These are phyloP conservation scores for Acanthacorydalis orientalis DNA, from an alignment of 2,888 invertebrate species.

Conservation along the genomic window DNA sequence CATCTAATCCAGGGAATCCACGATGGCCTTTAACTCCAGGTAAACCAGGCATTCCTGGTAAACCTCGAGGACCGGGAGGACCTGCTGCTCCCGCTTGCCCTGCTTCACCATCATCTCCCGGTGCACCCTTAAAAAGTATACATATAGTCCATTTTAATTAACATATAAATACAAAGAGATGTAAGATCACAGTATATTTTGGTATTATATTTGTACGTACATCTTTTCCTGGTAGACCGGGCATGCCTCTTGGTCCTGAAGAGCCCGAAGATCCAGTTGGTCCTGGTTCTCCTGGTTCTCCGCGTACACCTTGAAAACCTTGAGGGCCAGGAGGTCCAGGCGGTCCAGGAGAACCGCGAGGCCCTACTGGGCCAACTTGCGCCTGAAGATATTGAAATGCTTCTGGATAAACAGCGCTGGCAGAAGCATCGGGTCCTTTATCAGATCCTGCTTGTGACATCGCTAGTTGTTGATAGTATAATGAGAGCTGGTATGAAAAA, in stretches of 20 bases:
- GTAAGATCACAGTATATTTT: too few relatives aligned
- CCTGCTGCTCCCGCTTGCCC: slow-evolving; percentile 57
- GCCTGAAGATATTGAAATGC: slow-evolving; percentile 64
- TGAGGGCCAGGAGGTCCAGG: slow-evolving; percentile 47
- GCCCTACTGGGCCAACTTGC: slow-evolving; percentile 62
- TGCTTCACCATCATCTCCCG: slow-evolving; percentile 66
- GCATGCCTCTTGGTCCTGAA: slow-evolving; percentile 44
- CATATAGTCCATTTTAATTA: neutral
- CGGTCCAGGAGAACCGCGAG: slow-evolving; percentile 59
- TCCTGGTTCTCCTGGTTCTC: slow-evolving; percentile 65
- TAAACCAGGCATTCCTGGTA: slow-evolving; percentile 56
- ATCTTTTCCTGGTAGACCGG: slow-evolving; percentile 59
- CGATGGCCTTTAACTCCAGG: slow-evolving; percentile 73
- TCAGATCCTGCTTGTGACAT: slow-evolving; percentile 51
- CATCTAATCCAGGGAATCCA: slow-evolving; percentile 64
- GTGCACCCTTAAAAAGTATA: slow-evolving; percentile 37
- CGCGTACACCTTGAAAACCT: slow-evolving; percentile 69
- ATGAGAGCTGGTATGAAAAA: slow-evolving; percentile 33
- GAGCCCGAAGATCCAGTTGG: slow-evolving; percentile 40
- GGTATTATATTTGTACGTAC: slow-evolving; percentile 28
- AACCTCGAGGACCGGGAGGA: slow-evolving; percentile 55
- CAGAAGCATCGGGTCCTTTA: slow-evolving; percentile 50
- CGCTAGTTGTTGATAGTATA: slow-evolving; percentile 60
- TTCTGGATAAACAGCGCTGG: slow-evolving; percentile 35
- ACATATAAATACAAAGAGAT: neutral